Conservation (phyloP, 2,888 invertebrate genomes). For the Leuctra nigra region DNA sequence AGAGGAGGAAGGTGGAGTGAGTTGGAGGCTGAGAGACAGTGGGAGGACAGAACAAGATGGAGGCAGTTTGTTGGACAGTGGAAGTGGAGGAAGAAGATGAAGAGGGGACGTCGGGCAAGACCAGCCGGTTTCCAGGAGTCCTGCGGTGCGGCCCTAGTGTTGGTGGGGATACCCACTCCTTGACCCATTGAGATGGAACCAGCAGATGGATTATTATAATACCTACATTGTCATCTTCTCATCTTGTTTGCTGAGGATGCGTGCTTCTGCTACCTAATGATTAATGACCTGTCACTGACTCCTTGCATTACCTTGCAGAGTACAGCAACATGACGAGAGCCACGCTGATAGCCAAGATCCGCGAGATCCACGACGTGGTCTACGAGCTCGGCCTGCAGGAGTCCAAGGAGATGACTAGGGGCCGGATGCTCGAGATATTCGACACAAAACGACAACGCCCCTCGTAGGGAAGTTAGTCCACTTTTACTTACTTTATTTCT, state of each 20-base stretch:
- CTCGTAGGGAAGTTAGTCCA: neutral
- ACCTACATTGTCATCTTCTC: neutral
- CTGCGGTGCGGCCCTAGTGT: too few species aligned
- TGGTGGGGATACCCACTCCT: too few species aligned
- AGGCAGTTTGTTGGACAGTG: too few species aligned
- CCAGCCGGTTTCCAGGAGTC: too few species aligned
- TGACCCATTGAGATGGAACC: neutral
- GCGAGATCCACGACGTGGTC: conserved; percentile 87
- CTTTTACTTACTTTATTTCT: neutral
- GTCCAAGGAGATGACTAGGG: conserved; percentile 93
- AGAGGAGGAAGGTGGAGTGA: too few species aligned
- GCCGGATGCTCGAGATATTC: conserved; percentile 78
- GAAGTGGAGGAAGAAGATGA: too few species aligned
- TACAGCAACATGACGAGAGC: conserved; percentile 55
- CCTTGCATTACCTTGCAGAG: neutral
- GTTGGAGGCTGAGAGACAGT: too few species aligned
- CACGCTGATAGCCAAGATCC: conserved; percentile 85
- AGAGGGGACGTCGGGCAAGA: too few species aligned
- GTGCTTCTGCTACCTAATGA: neutral
- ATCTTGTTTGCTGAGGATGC: too few species aligned
- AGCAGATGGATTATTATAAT: neutral
- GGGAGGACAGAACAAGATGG: too few species aligned
- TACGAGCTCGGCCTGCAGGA: conserved; percentile 93
- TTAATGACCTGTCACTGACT: neutral
- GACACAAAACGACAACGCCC: neutral